A percentile compares a stretch with the other conserved stretches of the same genome.
phyloP scores from a whole-genome alignment of 2,888 invertebrate species.

The Rhabditophanes sp. region DNA sequence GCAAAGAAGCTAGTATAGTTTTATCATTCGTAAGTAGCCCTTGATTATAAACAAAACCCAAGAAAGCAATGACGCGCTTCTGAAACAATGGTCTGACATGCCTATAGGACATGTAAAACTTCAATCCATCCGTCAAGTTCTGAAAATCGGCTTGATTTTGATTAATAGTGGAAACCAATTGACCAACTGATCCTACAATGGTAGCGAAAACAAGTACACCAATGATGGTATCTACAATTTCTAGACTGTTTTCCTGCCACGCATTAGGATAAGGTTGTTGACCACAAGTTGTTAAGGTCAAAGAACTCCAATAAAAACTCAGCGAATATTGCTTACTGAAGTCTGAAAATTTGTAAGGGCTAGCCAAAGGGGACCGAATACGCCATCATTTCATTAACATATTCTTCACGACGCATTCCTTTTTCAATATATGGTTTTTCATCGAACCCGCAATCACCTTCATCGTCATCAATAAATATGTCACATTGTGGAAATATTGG shows the following conservation, averaged over 20 bases:
- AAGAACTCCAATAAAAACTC: constrained; percentile 27
- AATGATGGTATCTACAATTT: constrained; percentile 19
- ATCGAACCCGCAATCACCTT: constrained; percentile 6
- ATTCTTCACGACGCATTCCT: too few species aligned
- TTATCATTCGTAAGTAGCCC: constrained; percentile 5
- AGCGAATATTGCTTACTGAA: constrained; percentile 24
- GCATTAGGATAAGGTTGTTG: constrained; percentile 15
- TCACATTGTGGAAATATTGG: constrained; percentile 8
- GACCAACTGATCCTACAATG: constrained; percentile 23
- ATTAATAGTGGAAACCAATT: constrained; percentile 10
- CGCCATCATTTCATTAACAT: too few species aligned
- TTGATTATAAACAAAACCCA: too few species aligned
- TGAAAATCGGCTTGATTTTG: constrained; percentile 6
- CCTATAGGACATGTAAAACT: constrained; percentile 8
- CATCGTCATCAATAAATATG: constrained; percentile 6
- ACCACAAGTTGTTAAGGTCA: constrained; percentile 31
- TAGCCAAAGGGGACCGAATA: too few species aligned
- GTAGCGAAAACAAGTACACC: constrained; percentile 24
- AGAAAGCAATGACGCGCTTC: constrained; percentile 7
- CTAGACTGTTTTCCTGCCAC: constrained; percentile 16
- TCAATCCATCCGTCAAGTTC: constrained; percentile 6
- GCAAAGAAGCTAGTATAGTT: constrained; percentile 26
- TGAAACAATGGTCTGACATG: constrained; percentile 5
- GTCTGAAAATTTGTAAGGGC: constrained; percentile 11
- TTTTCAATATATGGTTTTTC: constrained; percentile 5